Evolutionary conservation across 2,113 vertebrate genomes (phyloP).

Genomic region (Ranitomeya imitator): DNA sequence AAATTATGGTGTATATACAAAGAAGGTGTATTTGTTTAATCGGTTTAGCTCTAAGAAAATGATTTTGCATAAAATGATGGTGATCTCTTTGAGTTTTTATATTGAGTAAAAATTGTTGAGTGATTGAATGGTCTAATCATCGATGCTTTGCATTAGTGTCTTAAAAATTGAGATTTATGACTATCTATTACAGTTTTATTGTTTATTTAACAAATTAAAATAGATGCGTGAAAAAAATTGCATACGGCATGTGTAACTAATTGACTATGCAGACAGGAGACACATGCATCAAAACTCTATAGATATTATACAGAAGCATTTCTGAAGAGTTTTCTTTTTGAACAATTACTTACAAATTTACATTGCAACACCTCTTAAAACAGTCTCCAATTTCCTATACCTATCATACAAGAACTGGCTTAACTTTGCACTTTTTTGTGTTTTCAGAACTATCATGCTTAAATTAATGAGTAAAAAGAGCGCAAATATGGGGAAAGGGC

Average conservation of each 20-base stretch:
- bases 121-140: constrained; percentile 67
- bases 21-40: constrained; percentile 69
- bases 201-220: constrained; percentile 58
- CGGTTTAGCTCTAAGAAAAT: constrained; percentile 74
- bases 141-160: constrained; percentile 40
- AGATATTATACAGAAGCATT: constrained; percentile 95
- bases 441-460: constrained; percentile 71
- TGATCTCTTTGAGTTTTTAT: constrained; percentile 63
- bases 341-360: constrained; percentile 97
- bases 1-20: constrained; percentile 74
- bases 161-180: constrained; percentile 63
- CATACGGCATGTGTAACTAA: constrained; percentile 64
- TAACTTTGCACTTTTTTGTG: constrained; percentile 76
- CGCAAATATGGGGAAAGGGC: constrained; percentile 57
- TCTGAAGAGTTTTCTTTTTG: constrained; percentile 88
- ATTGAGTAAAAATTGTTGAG: constrained; percentile 66
- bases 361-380: constrained; percentile 81
- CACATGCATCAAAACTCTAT: constrained; percentile 98
- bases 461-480: constrained; percentile 68
- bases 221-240: constrained; percentile 62
- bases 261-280: constrained; percentile 81
- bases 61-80: constrained; percentile 69
- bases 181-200: constrained; percentile 41
- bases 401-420: constrained; percentile 82
- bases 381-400: constrained; percentile 75